Base-by-base conservation (phyloP, 2,113 vertebrate genomes). In the Pipa parva region DNA sequence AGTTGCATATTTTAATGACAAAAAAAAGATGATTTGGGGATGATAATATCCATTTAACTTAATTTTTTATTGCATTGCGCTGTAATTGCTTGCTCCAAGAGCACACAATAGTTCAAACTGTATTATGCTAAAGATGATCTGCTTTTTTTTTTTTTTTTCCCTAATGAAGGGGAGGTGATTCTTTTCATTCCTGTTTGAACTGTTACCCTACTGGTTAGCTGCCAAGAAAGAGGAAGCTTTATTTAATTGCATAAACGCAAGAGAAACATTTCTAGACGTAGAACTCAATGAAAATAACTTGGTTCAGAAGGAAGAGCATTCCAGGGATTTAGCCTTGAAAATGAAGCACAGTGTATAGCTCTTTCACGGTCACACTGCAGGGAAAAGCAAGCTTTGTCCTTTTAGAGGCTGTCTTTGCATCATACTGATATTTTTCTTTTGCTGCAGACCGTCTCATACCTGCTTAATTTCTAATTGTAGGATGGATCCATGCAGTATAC, bases 401-500 rank as follows among this genome's bases (percentile, higher is more conserved):
- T 63, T 11, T 6, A 0, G 29, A 60, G 46, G 22, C 33, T 33
- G 20, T 10, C 31, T 2, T 3, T 0, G 0, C 31, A 3, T 7
- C 63, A 21, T 11, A 18, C 13, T 28, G 27, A 24, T 2, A 0
- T 10, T 3, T 10, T 21, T n/a, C 50, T 45, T 22, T 36, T 2
- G 25, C 13, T 11, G n/a, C 61, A 50, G 56, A 4, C 24, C 20
- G 18, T 6, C 54, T 49, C 4, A 70, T 36, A 20, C 57, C 36
- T 52, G 66, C 2, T 58, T 70, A 74, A 71, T 72, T 69, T 77
- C 71, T 73, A 48, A 57, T 75, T 76, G 52, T 72, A 98, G 96
- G 96, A 51, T 99, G 96, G 96, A 98, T 99, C 72, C 96, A 99
- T 57, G 96, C 96, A 0, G 96, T 99, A 73, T 98, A 99, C 82